Conservation (phyloP, 1,140 invertebrate genomes). For the Delia radicum region DNA sequence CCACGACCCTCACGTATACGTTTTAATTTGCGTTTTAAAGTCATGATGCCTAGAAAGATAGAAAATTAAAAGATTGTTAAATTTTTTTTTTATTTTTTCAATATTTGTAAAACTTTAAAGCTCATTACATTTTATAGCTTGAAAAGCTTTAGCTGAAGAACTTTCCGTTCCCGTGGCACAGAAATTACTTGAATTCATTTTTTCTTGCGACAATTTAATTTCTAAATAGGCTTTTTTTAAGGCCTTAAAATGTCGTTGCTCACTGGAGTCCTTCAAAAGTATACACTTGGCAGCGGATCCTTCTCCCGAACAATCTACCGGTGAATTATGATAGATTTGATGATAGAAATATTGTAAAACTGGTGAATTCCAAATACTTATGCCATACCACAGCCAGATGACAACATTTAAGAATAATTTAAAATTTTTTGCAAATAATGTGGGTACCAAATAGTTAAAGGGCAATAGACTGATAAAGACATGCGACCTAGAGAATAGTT, state of each 20-base stretch:
- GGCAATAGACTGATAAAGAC: conserved; percentile 49
- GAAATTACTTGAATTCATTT: conserved; percentile 37
- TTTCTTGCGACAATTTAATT: conserved; percentile 48
- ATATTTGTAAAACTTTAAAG: conserved; percentile 25
- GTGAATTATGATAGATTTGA: conserved; percentile 51
- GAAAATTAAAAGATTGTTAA: too few species aligned
- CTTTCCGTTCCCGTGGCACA: conserved; percentile 36
- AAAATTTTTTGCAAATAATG: conserved; percentile 52
- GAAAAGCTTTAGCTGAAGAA: conserved; percentile 50
- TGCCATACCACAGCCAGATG: conserved; percentile 53
- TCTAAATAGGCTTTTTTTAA: conserved; percentile 50
- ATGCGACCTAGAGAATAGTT: conserved; percentile 34
- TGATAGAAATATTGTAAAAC: conserved; percentile 54
- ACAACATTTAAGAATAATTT: conserved; percentile 47
- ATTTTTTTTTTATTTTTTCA: too few species aligned
- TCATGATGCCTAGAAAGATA: conserved; percentile 48
- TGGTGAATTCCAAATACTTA: conserved; percentile 53
- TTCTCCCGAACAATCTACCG: conserved; percentile 49
- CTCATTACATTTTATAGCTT: conserved; percentile 55
- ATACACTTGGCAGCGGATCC: conserved; percentile 54
- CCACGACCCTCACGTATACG: conserved; percentile 53
- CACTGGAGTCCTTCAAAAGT: conserved; percentile 46
- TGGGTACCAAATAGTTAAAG: conserved; percentile 53
- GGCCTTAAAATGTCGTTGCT: conserved; percentile 50
- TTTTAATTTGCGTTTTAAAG: conserved; percentile 51